Base-by-base conservation (phyloP, 37 sponge, comb jelly and placozoan genomes). In the Spongilla lacustris region DNA sequence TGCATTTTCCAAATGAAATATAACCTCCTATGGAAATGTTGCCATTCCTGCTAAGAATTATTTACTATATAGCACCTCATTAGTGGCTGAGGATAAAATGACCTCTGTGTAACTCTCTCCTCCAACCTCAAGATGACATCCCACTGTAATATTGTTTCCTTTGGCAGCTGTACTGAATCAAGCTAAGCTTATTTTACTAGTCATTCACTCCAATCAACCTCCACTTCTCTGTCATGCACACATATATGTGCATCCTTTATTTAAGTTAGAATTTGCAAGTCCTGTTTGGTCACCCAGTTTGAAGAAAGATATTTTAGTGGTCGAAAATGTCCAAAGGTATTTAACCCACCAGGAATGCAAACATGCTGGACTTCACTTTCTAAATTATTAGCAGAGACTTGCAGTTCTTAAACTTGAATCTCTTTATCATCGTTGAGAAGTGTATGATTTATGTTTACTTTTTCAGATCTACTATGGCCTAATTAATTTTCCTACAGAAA, bases 131-230 rank as follows among this genome's bases (percentile, higher is more conserved):
- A 58, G 58, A 58, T 58, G 58, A 58, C 58, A 58, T 58, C 58
- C 58, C 21, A 58, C 12, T 58, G 12, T 58, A 58, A 17, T 58
- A 58, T 58, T 58, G 58, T 58, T 58, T 58, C 58, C 58, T 58
- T 58, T n/a, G n/a, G n/a, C n/a, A 17, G 58, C 58, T 58, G 21
- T 17, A 58, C 11, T 58, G 1, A 58, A 58, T 58, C 21, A 17
- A 58, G 58, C 58, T 58, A 58, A 58, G 58, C 58, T 58, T 58
- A 58, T 58, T 58, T 58, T 58, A 58, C 58, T 58, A 58, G 58
- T 17, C 58, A 17, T 58, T 58, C 19, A 58, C 58, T 17, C 58
- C 3, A 41, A 58, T 58, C 12, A 58, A 58, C 58, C 21, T 17
- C 58, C 4, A 58, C 58, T 58, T 58, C 58, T 58, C 4, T 58